phyloP scores from a whole-genome alignment of 2,113 vertebrate genomes.

The Arothron firmamentum region DNA sequence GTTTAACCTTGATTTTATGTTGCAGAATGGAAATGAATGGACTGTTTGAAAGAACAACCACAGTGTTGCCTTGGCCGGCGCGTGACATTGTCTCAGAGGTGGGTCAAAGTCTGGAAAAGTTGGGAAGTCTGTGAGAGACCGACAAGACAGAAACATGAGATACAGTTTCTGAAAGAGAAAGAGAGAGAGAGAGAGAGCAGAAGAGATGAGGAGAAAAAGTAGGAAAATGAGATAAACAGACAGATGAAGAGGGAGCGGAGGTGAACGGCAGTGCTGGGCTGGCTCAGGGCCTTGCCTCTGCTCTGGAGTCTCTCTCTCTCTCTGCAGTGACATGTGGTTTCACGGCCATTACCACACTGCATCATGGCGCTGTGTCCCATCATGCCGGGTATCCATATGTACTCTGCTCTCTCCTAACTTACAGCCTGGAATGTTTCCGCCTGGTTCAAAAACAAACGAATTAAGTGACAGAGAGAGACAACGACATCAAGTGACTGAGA shows the following conservation, averaged over 20 bases:
- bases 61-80: constrained; percentile 49
- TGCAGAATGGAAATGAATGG: constrained; percentile 48
- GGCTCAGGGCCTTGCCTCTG: constrained; percentile 57
- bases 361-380: constrained; percentile 60
- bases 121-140: constrained; percentile 25
- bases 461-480: neutral
- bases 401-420: constrained; percentile 62
- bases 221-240: constrained; percentile 39
- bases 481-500: neutral
- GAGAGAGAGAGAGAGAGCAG: constrained; percentile 36
- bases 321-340: constrained; percentile 69
- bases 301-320: constrained; percentile 61
- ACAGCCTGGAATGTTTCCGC: constrained; percentile 57
- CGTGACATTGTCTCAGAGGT: constrained; percentile 55
- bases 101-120: constrained; percentile 58
- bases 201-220: constrained; percentile 28
- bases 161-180: constrained; percentile 40
- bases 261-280: constrained; percentile 57
- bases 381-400: constrained; percentile 65
- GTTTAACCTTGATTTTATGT: constrained; percentile 47
- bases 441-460: constrained; percentile 27
- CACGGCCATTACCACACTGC: constrained; percentile 64
- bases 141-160: constrained; percentile 39
- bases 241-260: constrained; percentile 51
- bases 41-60: constrained; percentile 61